Evolutionary conservation across 2,888 invertebrate genomes (phyloP).

Genomic region (Sesamia inferens): DNA sequence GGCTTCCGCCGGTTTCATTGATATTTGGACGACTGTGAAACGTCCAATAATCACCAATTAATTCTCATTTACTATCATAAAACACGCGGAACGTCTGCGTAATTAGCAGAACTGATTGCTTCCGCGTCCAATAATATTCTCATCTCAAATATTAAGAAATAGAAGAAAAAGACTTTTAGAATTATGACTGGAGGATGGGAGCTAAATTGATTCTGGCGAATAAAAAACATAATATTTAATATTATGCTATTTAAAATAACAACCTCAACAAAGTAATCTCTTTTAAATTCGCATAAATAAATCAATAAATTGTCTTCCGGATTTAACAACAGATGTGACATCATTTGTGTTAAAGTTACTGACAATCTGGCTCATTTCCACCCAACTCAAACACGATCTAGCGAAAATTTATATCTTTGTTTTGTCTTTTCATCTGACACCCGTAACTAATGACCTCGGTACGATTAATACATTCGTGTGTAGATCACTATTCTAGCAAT

Average conservation of each 20-base stretch:
- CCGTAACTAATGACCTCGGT: constrained; percentile 60
- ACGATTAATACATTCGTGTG: constrained; percentile 57
- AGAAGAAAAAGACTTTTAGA: background rate
- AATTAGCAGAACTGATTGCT: constrained; percentile 38
- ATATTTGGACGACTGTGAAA: constrained; percentile 36
- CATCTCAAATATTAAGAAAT: background rate
- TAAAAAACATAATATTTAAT: background rate
- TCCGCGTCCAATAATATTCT: constrained; percentile 4
- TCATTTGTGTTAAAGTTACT: constrained; percentile 52
- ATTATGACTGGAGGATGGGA: background rate
- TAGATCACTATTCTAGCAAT: constrained; percentile 55
- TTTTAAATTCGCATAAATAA: constrained; percentile 39
- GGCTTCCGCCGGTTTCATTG: constrained; percentile 45
- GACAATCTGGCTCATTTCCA: constrained; percentile 70
- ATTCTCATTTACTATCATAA: constrained; percentile 39
- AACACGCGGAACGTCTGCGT: constrained; percentile 38
- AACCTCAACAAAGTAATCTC: constrained; percentile 21
- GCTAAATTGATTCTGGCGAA: background rate
- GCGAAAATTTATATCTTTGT: constrained; percentile 64
- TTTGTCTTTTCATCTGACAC: constrained; percentile 68
- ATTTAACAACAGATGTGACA: constrained; percentile 50
- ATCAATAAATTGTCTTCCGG: constrained; percentile 40
- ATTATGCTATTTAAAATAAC: background rate
- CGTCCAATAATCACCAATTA: constrained; percentile 44
- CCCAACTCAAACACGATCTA: constrained; percentile 54